Conservation (phyloP, 2,888 invertebrate species). For the Lasioglossum oenotherae region DNA sequence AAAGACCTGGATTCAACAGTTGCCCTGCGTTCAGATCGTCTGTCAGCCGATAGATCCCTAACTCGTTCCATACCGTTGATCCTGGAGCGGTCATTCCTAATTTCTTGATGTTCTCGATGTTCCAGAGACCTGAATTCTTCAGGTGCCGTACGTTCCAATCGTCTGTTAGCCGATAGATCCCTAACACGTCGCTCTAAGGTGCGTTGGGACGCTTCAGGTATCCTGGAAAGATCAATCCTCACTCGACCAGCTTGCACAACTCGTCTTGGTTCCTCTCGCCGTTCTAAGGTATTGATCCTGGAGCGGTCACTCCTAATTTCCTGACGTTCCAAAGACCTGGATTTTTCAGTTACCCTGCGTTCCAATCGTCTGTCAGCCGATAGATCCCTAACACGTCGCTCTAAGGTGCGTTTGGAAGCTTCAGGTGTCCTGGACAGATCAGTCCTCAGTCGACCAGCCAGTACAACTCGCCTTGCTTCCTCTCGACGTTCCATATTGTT, state of each 20-base stretch:
- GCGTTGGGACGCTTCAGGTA: too few relatives aligned
- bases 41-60: neutral
- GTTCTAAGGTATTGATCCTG: too few relatives aligned
- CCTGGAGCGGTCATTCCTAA: constrained; percentile 5
- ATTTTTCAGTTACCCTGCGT: neutral
- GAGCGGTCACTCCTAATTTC: too few relatives aligned
- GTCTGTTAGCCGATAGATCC: too few relatives aligned
- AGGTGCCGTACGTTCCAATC: too few relatives aligned
- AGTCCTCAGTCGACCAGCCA: neutral
- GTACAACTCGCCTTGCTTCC: neutral
- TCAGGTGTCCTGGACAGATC: neutral
- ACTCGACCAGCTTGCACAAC: too few relatives aligned
- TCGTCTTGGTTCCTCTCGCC: too few relatives aligned
- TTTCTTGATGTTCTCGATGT: neutral
- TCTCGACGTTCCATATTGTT: neutral
- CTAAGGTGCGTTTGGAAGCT: neutral
- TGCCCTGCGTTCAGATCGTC: neutral
- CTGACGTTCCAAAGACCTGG: neutral
- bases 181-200: too few relatives aligned
- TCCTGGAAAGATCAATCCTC: too few relatives aligned
- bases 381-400: neutral
- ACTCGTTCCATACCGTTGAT: neutral
- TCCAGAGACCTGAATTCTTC: neutral
- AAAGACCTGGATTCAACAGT: too few relatives aligned
- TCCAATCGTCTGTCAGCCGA: neutral